Evolutionary conservation across 2,888 invertebrate genomes (phyloP), one percentile per base, ranked within the genome.

Genomic region (Eupithecia inturbata): DNA sequence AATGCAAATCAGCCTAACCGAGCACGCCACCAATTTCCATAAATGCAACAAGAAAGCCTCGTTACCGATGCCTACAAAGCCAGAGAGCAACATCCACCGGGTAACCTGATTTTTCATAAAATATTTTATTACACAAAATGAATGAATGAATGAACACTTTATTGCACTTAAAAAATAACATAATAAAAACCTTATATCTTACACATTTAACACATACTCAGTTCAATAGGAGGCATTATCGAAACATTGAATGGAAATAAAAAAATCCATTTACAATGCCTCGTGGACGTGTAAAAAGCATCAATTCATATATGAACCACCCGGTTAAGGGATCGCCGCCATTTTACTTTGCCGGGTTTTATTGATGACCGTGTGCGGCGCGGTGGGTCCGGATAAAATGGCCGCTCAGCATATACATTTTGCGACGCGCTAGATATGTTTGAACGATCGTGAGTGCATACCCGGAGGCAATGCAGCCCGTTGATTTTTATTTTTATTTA

Each of bases 401-500:
- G 84, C 67, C 80, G 73, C 39, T 70, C 70, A 73, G 45, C 69
- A 77, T 82, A 78, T 82, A 80, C 80, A 80, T 81, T 81, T 80
- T 74, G 76, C 71, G 78, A 75, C 82, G 78, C 79, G 81, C 81
- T 84, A 81, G 26, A 64, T 80, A 82, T 84, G 82, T 86, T 84
- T 86, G 87, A 84, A 81, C 83, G 85, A 83, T 83, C 82, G 82
- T 82, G 88, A 88, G 87, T 89, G 88, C 86, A 87, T 83, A 80
- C 82, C 89, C 87, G 78, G 84, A 84, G 88, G 91, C 88, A 77
- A 83, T 88, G 89, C 89, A 88, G 86, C 81, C 81, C 83, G 85
- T 81, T 83, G 83, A 84, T 86, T 88, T 89, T 88, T 88, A 84
- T 88, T 89, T 89, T 89, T 85, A 85, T 86, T 90, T 88, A 89